These are phyloP conservation scores for Leptogaster cylindrica DNA, from an alignment of 2,888 invertebrate genomes.

Conservation along the genomic window DNA sequence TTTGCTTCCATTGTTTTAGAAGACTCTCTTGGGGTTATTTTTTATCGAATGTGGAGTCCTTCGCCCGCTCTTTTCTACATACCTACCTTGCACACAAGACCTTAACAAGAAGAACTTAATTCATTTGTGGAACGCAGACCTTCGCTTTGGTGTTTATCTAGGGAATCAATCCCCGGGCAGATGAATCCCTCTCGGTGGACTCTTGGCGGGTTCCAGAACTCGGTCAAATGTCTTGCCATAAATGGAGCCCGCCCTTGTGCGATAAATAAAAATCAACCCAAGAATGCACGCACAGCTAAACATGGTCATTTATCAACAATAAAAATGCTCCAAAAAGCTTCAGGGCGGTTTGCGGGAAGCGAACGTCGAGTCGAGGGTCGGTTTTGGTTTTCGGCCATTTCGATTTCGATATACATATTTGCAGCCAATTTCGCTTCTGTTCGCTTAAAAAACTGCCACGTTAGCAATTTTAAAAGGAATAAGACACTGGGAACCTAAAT, in stretches of 20 bases:
- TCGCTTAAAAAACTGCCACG: conserved; percentile 38
- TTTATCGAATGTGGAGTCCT: no score
- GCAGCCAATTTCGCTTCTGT: conserved; percentile 29
- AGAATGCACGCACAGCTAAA: conserved; percentile 35
- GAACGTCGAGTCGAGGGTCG: conserved; percentile 9
- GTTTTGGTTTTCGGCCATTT: conserved; percentile 17
- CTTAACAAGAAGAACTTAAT: no score
- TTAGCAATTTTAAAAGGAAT: conserved; percentile 37
- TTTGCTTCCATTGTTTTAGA: no score
- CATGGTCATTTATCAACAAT: conserved; percentile 31
- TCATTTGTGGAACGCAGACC: no score
- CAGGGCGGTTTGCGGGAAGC: conserved; percentile 13
- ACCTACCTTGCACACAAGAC: no score
- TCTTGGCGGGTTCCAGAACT: background rate
- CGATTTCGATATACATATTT: background rate
- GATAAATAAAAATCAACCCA: conserved; percentile 34
- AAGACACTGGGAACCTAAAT: no score
- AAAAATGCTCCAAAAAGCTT: conserved; percentile 28
- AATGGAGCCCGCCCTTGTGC: conserved; percentile 33
- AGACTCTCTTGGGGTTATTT: no score
- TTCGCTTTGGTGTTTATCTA: no score
- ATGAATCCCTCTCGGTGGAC: background rate
- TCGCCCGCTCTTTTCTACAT: no score
- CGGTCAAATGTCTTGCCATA: background rate
- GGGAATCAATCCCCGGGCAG: background rate